Evolutionary conservation across 1,140 invertebrate genomes (phyloP).

Genomic region (Drosophila watanabei): DNA sequence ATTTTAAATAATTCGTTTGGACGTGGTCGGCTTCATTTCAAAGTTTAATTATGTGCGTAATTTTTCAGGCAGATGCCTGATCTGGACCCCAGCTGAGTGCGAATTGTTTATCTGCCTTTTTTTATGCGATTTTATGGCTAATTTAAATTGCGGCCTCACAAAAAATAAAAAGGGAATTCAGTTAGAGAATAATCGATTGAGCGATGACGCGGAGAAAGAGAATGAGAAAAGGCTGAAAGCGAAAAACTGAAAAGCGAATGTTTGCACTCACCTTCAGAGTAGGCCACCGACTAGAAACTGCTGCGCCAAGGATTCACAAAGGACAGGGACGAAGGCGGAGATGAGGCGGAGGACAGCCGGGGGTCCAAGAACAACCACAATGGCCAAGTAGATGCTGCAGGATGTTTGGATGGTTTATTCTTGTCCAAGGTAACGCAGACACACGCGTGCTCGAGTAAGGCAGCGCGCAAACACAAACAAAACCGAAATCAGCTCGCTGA

Average conservation of each 20-base stretch:
- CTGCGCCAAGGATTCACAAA: constrained; percentile 60
- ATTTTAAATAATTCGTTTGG: constrained; percentile 44
- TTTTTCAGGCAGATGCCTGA: constrained; percentile 26
- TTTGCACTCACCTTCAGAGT: constrained; percentile 71
- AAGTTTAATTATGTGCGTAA: constrained; percentile 59
- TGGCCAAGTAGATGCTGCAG: constrained; percentile 43
- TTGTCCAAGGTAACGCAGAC: constrained; percentile 51
- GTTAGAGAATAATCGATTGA: constrained; percentile 44
- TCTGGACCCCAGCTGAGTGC: constrained; percentile 15
- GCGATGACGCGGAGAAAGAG: neutral
- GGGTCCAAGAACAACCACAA: constrained; percentile 39
- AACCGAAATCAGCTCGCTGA: constrained; percentile 40
- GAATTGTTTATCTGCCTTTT: constrained; percentile 28
- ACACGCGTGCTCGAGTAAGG: constrained; percentile 38
- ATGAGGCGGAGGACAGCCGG: constrained; percentile 19
- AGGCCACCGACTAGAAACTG: constrained; percentile 71
- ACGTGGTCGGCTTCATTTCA: constrained; percentile 56
- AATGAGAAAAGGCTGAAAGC: neutral
- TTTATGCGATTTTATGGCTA: constrained; percentile 41
- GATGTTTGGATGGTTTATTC: constrained; percentile 52
- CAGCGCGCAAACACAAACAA: constrained; percentile 38
- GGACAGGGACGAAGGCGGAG: constrained; percentile 32
- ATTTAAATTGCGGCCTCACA: constrained; percentile 35
- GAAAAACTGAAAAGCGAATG: constrained; percentile 7
- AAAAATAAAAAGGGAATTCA: constrained; percentile 23